Percentiles rank a stretch among this genome's conserved stretches.
These are phyloP conservation scores for Labeo calbasu DNA, from an alignment of 2,797 vertebrate species.

Conservation along the genomic window DNA sequence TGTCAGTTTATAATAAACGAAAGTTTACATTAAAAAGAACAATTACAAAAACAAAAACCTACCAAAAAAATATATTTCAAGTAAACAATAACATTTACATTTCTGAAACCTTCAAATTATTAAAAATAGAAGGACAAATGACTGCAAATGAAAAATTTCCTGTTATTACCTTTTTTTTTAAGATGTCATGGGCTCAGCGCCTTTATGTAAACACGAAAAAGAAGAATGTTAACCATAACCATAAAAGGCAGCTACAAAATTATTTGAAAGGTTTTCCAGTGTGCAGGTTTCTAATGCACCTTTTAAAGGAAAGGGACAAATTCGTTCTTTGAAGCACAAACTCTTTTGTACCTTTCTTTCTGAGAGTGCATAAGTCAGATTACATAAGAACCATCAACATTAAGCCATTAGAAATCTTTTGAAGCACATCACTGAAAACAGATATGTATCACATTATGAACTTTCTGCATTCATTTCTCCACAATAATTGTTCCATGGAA, in stretches of 20 bases:
- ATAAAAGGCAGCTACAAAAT: neutral
- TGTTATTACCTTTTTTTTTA: neutral
- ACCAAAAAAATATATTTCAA: neutral
- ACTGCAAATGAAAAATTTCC: neutral
- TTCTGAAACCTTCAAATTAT: neutral
- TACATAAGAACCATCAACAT: neutral
- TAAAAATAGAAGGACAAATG: neutral
- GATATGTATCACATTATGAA: too few relatives aligned
- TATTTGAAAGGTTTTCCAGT: neutral
- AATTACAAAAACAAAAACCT: neutral
- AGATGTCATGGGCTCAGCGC: neutral
- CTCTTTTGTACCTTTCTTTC: neutral
- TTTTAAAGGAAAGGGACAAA: neutral
- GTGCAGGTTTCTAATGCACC: neutral
- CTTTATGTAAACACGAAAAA: neutral
- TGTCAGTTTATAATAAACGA: neutral
- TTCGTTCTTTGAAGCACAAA: slow-evolving; percentile 7
- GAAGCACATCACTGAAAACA: neutral
- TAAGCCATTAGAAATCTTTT: slow-evolving; percentile 1
- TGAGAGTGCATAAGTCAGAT: neutral
- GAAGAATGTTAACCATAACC: neutral
- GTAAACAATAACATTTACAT: neutral
- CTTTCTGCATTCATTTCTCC: neutral
- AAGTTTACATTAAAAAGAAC: neutral
- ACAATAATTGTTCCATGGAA: neutral